Percentiles rank a stretch among this genome's conserved stretches.
Conservation (phyloP, 2,888 invertebrate genomes). For the Ophonus ardosiacus region DNA sequence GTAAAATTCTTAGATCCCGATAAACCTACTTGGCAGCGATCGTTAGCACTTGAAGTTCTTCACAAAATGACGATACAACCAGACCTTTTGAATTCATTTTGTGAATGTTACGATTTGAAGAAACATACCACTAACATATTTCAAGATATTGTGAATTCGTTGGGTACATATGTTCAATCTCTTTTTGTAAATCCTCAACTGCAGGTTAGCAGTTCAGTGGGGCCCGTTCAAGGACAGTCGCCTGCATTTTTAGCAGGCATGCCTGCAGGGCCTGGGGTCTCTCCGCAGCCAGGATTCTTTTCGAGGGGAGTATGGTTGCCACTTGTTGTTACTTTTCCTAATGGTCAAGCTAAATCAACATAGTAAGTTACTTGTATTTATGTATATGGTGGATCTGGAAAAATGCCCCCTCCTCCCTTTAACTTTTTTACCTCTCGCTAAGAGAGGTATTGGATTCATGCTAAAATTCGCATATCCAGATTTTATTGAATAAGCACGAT, state of each 20-base stretch:
- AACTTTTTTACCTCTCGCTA: no score
- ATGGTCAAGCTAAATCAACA: constrained; percentile 91
- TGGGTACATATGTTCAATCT: constrained; percentile 96
- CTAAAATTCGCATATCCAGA: no score
- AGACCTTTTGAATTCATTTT: constrained; percentile 92
- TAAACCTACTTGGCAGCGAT: constrained; percentile 97
- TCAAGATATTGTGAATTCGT: constrained; percentile 95
- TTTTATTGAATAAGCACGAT: no score
- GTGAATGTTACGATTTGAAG: constrained; percentile 96
- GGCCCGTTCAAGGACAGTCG: constrained; percentile 79
- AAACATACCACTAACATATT: constrained; percentile 95
- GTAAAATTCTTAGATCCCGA: constrained; percentile 98
- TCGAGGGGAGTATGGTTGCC: constrained; percentile 96
- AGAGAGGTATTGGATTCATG: no score
- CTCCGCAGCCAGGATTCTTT: constrained; percentile 94
- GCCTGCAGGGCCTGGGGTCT: constrained; percentile 86
- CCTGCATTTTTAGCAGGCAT: constrained; percentile 82
- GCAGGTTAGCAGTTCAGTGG: constrained; percentile 75
- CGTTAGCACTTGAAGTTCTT: constrained; percentile 95
- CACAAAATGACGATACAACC: constrained; percentile 96
- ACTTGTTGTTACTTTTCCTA: constrained; percentile 89
- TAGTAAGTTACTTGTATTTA: constrained; percentile 86
- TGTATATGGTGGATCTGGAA: no score
- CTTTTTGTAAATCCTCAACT: constrained; percentile 87
- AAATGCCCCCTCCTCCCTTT: no score